Base-by-base conservation (phyloP, 2,113 vertebrate genomes). In the Dolichallabes microphthalmus region DNA sequence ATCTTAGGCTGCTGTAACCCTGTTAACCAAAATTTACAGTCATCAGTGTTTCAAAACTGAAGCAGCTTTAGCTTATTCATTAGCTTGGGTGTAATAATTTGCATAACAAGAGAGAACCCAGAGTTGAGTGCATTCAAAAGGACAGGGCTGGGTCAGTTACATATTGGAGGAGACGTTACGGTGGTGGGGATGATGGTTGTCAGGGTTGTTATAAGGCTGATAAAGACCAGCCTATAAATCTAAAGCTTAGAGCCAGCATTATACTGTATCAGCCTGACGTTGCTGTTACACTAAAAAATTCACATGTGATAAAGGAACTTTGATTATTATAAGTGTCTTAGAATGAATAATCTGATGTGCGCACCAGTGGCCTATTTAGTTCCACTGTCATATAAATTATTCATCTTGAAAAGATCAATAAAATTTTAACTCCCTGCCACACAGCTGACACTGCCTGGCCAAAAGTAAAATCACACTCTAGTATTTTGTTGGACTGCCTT, bases 1-100 rank as follows among this genome's bases (percentile, higher is more conserved):
- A 97, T 87, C 98, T 94, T 90, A 99, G 93, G 91, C 98, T 99
- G 94, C 97, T 99, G 94, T 97, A 98, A 79, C 98, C 98, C 98
- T 99, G 92, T 25, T 17, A 85, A 22, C 45, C 83, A 89, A 84
- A 85, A 66, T 2, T 35, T 35, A 84, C 84, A 50, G 76, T 15
- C 58, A 1, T 66, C 17, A 76, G 14, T 74, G 35, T 13, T 81
- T 52, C 32, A 53, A 8, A 68, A 50, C 1, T 0, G 58, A 58
- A 79, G 53, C 76, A 20, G 17, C 53, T 76, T 22, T 45, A 75
- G 39, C 58, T 14, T 50, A 19, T 30, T 17, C 15, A 63, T 53
- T 45, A 55, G 32, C 58, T 35, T 7, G 7, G 45, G 7, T 8
- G 45, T 45, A 45, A 45, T 7, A 45, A 8, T 45, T 64, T 52